phyloP scores from a whole-genome alignment of 2,113 vertebrate genomes.

The Tapirus terrestris region DNA sequence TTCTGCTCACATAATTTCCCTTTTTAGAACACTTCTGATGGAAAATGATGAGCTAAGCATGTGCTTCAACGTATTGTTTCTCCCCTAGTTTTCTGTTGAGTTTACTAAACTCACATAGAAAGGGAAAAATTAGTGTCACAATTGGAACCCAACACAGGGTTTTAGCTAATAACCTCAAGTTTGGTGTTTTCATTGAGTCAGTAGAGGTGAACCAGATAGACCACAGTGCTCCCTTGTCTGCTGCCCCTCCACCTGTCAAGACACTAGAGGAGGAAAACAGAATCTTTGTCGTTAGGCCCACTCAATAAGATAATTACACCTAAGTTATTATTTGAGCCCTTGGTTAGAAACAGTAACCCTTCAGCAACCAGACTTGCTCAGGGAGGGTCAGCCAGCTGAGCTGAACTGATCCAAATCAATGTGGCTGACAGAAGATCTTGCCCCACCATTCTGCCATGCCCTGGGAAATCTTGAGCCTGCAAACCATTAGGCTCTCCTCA shows the following conservation, averaged over 20 bases:
- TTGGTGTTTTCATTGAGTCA: neutral
- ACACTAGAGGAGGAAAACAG: neutral
- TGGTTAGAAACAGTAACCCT: neutral
- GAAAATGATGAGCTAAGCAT: neutral
- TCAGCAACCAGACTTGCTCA: neutral
- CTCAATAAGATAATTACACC: neutral
- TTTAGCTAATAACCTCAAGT: neutral
- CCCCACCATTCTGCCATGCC: neutral
- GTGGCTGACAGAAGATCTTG: neutral
- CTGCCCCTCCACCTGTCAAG: neutral
- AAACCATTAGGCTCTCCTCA: neutral
- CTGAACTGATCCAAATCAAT: neutral
- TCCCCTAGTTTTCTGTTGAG: neutral
- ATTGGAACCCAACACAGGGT: neutral
- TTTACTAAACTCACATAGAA: neutral
- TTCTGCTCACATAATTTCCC: neutral
- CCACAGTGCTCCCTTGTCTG: neutral
- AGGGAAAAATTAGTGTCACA: neutral
- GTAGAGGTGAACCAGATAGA: neutral
- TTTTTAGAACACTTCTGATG: neutral
- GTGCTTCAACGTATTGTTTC: neutral
- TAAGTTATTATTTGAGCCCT: neutral
- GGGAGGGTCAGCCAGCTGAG: neutral
- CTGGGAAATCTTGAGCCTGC: neutral
- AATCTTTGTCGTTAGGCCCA: neutral